Evolutionary conservation across 2,888 invertebrate species (phyloP).

Genomic region (Acrobasis suavella): DNA sequence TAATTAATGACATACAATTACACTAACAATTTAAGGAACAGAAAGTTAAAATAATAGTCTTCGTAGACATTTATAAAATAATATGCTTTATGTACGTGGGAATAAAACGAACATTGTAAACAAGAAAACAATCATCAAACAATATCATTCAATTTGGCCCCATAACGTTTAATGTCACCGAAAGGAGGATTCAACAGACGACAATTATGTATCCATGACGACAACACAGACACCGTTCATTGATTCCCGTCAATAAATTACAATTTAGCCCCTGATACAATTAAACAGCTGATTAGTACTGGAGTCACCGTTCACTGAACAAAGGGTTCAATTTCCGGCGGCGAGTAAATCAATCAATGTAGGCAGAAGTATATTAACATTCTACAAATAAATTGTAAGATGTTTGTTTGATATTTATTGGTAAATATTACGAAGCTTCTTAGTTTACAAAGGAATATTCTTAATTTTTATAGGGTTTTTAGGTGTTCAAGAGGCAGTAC

Average conservation of each 20-base stretch:
- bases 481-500: too few species aligned
- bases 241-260: conserved; percentile 10
- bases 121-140: background rate
- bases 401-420: too few species aligned
- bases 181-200: conserved; percentile 1
- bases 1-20: too few species aligned
- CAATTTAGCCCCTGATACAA: conserved; percentile 13
- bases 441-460: too few species aligned
- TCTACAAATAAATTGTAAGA: background rate
- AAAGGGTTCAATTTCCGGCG: conserved; percentile 18
- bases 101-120: background rate
- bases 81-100: too few species aligned
- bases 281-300: conserved; percentile 13
- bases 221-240: background rate
- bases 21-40: too few species aligned
- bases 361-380: background rate
- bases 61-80: too few species aligned
- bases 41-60: too few species aligned
- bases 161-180: background rate
- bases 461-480: too few species aligned
- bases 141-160: background rate
- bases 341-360: conserved; percentile 9
- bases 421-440: too few species aligned
- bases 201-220: conserved; percentile 10
- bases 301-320: conserved; percentile 8